These are phyloP conservation scores for Lemur catta DNA, from an alignment of 2,797 vertebrate species.

Conservation along the genomic window DNA sequence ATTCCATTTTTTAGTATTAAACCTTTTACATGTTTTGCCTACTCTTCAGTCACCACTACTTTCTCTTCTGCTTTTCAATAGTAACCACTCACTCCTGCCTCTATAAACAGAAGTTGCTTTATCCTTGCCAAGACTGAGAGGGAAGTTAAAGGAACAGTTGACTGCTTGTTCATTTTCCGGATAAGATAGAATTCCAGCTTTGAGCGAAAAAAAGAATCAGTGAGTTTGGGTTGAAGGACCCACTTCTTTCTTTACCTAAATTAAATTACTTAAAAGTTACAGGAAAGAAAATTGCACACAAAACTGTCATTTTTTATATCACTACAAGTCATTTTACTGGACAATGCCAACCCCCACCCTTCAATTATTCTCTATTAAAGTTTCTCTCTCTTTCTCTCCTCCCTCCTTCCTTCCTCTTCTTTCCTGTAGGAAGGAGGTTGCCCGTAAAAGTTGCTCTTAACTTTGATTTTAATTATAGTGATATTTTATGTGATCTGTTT, in stretches of 20 bases:
- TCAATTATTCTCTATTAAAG: background rate
- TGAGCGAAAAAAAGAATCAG: background rate
- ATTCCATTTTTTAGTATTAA: background rate
- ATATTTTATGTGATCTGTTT: conserved; percentile 18
- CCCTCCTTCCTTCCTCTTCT: background rate
- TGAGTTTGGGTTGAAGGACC: background rate
- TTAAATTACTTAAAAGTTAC: background rate
- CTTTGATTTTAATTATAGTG: conserved; percentile 1
- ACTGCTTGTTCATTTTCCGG: background rate
- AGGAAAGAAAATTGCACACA: background rate
- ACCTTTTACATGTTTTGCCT: background rate
- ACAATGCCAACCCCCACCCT: rapidly evolving
- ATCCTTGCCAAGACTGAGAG: background rate
- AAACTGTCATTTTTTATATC: background rate
- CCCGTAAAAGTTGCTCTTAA: background rate
- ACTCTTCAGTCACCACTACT: background rate
- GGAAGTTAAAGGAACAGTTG: background rate
- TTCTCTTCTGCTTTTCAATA: background rate
- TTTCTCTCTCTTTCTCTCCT: background rate
- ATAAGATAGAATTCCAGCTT: background rate
- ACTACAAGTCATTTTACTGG: background rate
- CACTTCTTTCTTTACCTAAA: background rate
- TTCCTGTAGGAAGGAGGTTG: background rate
- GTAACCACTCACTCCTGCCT: background rate
- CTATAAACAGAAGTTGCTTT: background rate